A percentile compares a stretch with the other conserved stretches of the same genome.
Evolutionary conservation across 2,113 vertebrate genomes (phyloP).

Genomic region (Spea multiplicata): DNA sequence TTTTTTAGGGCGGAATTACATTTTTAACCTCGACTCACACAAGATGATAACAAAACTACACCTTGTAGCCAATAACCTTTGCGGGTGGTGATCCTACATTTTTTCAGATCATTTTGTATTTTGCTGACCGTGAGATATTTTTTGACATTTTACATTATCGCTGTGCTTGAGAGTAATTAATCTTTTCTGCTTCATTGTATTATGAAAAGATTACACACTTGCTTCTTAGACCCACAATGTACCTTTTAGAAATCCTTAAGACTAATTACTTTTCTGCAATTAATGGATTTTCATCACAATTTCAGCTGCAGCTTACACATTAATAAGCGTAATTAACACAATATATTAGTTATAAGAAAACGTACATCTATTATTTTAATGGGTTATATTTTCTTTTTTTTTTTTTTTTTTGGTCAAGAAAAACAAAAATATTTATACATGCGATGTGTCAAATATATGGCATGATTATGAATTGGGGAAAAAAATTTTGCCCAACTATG

Average conservation of each 20-base stretch:
- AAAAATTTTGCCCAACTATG: too few relatives aligned
- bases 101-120: slow-evolving; percentile 1
- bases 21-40: not conserved
- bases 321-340: too few relatives aligned
- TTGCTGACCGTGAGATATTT: slow-evolving; percentile 18
- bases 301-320: too few relatives aligned
- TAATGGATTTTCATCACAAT: too few relatives aligned
- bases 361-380: too few relatives aligned
- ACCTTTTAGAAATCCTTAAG: slow-evolving; percentile 4
- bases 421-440: too few relatives aligned
- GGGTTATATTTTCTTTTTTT: too few relatives aligned
- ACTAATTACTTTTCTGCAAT: not conserved
- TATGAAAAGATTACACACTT: slow-evolving; percentile 10
- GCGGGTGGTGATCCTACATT: slow-evolving; percentile 1
- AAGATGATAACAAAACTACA: not conserved
- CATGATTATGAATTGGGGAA: too few relatives aligned
- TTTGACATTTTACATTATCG: slow-evolving; percentile 2
- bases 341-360: too few relatives aligned
- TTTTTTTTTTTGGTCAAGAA: too few relatives aligned
- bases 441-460: too few relatives aligned
- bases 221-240: not conserved
- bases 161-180: slow-evolving; percentile 12
- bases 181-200: slow-evolving; percentile 6
- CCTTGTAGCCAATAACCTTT: slow-evolving; percentile 13
- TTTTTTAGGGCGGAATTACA: not conserved